Conservation (phyloP, 2,888 invertebrate species). For the Archips xylosteana region DNA sequence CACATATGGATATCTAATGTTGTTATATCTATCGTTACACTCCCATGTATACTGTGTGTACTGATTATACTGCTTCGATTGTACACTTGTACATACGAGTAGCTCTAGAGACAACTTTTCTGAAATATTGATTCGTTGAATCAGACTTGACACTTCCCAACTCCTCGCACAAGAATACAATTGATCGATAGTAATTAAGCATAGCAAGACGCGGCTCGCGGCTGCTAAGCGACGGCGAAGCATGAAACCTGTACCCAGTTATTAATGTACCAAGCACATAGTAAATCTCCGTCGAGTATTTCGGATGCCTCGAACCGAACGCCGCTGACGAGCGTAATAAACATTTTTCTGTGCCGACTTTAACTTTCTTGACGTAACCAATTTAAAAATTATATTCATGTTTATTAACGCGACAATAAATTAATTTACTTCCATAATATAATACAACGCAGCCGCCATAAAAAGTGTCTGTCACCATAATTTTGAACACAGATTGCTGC, state of each 20-base stretch:
- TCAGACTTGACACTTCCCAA: neutral
- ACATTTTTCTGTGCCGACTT: constrained; percentile 50
- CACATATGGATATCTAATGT: too few relatives aligned
- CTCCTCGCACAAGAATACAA: neutral
- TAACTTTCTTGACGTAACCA: constrained; percentile 53
- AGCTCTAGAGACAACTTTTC: neutral
- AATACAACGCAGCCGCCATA: constrained; percentile 70
- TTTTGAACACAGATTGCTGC: constrained; percentile 82
- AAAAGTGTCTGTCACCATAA: constrained; percentile 80
- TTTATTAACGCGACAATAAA: constrained; percentile 75
- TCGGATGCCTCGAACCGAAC: constrained; percentile 20
- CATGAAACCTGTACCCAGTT: constrained; percentile 6
- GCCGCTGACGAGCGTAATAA: constrained; percentile 46
- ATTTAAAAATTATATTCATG: constrained; percentile 67
- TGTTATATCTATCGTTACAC: too few relatives aligned
- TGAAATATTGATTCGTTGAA: neutral
- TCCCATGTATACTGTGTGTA: too few relatives aligned
- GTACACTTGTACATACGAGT: neutral
- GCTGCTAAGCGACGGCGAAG: neutral
- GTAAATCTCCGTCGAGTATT: constrained; percentile 34
- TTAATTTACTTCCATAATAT: constrained; percentile 76
- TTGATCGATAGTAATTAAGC: neutral
- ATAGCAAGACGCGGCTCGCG: neutral
- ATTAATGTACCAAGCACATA: constrained; percentile 21
- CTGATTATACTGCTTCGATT: too few relatives aligned